Base-by-base conservation (phyloP, 92 coral and sea anemone species). In the Phenganax subtilis region DNA sequence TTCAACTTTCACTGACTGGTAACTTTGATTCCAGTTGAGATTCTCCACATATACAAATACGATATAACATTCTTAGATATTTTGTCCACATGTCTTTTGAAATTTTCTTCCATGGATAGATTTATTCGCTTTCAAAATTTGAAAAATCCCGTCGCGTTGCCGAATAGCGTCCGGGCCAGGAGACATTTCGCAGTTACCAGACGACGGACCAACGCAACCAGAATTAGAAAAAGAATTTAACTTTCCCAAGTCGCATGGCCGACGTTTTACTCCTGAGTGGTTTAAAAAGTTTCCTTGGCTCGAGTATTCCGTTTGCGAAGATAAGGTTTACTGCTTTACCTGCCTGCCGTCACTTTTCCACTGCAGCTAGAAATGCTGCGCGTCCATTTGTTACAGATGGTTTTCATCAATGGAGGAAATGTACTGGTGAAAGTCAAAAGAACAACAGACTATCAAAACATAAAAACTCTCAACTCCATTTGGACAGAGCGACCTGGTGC, bases 341-440 rank as follows among this genome's bases (percentile, higher is more conserved):
- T n/a, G n/a, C 75, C 54, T 70, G 75, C 75, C 56, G 75, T 70
- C 55, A 71, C 29, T 37, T 71, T 71, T 16, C 76, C 8, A 68
- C 53, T 7, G 17, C 27, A 3, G 74, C 5, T 28, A 44, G 27
- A 12, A 44, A 28, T n/a, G n/a, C n/a, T n/a, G n/a, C n/a, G n/a
- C n/a, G 28, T 29, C 57, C 77, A 0, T 72, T 72, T n/a, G 59
- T 72, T 51, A 9, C 77, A 15, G 77, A 72, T 12, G 77, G 58
- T 72, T 72, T 51, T 72, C 8, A 29, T 51, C 57, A 72, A 30
- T 72, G 77, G 60, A n/a, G 44, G 29, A 72, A 72, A 72, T 51
- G 57, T 51, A 72, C 58, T 51, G 77, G 58, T 66, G 72, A 28
- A 66, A 66, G 52, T 66, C 72, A 66, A 55, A 51, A 72, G 44